Evolutionary conservation across 1,140 invertebrate genomes (phyloP).

Genomic region (Drosophila lowei): DNA sequence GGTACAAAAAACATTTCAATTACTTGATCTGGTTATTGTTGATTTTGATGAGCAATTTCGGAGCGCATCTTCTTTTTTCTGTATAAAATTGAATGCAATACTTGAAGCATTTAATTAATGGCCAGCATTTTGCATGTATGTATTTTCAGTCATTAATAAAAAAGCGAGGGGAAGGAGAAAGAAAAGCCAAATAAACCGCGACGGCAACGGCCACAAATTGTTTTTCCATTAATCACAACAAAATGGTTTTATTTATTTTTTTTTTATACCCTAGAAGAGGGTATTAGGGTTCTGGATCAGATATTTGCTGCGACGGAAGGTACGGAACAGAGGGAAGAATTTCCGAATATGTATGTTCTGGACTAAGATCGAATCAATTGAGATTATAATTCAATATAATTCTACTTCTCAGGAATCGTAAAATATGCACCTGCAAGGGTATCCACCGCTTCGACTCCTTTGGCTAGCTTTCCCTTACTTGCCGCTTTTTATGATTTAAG

Average conservation of each 20-base stretch:
- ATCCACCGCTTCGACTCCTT: not conserved
- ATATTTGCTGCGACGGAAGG: too few species aligned
- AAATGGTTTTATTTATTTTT: constrained; percentile 57
- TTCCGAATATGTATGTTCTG: too few species aligned
- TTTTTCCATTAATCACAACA: constrained; percentile 78
- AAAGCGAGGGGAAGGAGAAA: constrained; percentile 3
- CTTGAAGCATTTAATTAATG: constrained; percentile 70
- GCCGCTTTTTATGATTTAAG: constrained; percentile 16
- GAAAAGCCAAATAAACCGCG: constrained; percentile 17
- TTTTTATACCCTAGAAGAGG: constrained; percentile 20
- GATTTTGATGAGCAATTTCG: constrained; percentile 39
- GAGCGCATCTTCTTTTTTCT: constrained; percentile 1
- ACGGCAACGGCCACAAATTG: constrained; percentile 43
- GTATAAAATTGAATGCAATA: constrained; percentile 18
- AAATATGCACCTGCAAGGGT: not conserved
- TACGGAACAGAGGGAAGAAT: too few species aligned
- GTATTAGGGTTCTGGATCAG: too few species aligned
- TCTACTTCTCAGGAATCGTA: too few species aligned
- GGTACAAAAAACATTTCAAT: constrained; percentile 51
- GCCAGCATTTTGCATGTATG: constrained; percentile 57
- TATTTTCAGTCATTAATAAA: constrained; percentile 61
- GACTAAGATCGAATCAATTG: too few species aligned
- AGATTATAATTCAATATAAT: too few species aligned
- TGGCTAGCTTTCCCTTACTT: constrained; percentile 17
- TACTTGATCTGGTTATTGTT: constrained; percentile 49